Conservation (phyloP, 1,140 invertebrate genomes). For the Drosophila fuyamai region DNA sequence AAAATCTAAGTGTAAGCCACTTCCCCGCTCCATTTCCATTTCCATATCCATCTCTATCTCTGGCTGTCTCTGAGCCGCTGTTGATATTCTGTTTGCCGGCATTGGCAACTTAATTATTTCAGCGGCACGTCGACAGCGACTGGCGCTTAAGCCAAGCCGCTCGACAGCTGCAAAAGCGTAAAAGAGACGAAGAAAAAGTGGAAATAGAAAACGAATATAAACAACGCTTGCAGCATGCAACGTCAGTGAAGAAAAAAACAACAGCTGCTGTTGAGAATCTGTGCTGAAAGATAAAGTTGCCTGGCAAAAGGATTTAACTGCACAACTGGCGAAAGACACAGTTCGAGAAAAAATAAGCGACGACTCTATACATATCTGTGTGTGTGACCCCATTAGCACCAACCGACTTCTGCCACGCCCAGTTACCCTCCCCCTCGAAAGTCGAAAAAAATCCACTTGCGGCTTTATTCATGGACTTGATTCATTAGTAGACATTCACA, state of each 20-base stretch:
- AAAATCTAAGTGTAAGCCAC: slow-evolving; percentile 66
- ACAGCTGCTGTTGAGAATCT: slow-evolving; percentile 74
- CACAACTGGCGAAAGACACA: slow-evolving; percentile 39
- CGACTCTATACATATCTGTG: slow-evolving; percentile 12
- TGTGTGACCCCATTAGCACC: slow-evolving; percentile 57
- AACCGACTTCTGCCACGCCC: slow-evolving; percentile 18
- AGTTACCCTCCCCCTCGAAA: slow-evolving; percentile 26
- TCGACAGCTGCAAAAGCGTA: slow-evolving; percentile 64
- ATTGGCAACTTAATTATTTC: slow-evolving; percentile 80
- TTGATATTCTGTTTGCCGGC: slow-evolving; percentile 30
- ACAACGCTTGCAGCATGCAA: slow-evolving; percentile 58
- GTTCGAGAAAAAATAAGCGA: slow-evolving; percentile 8
- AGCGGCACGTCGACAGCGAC: slow-evolving; percentile 63
- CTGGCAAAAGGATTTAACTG: slow-evolving; percentile 71
- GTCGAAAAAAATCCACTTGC: slow-evolving; percentile 26
- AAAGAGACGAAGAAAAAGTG: slow-evolving; percentile 29
- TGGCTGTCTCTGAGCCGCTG: slow-evolving; percentile 2
- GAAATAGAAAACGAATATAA: slow-evolving; percentile 55
- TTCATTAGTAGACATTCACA: slow-evolving; percentile 55
- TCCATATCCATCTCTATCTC: neutral
- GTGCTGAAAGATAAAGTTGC: slow-evolving; percentile 75
- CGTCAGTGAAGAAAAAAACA: slow-evolving; percentile 22
- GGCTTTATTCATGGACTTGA: slow-evolving; percentile 60
- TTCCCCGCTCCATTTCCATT: neutral
- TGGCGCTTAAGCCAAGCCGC: slow-evolving; percentile 68